A percentile compares a stretch with the other conserved stretches of the same genome.
phyloP scores from a whole-genome alignment of 2,888 invertebrate species.

The Colletes collaris region DNA sequence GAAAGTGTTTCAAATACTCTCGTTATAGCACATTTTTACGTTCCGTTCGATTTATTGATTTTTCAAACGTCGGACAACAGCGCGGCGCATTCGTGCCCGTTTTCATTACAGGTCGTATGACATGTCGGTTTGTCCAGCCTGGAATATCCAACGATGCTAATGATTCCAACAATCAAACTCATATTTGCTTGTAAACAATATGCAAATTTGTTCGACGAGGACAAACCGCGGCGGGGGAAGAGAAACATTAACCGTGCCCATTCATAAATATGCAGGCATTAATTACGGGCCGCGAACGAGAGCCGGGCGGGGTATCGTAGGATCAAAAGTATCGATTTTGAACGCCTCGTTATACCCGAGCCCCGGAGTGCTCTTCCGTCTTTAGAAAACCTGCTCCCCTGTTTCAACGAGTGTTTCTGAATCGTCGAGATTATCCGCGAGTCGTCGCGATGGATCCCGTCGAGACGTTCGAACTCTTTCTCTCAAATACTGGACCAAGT shows the following conservation, averaged over 20 bases:
- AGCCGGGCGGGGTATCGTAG: background rate
- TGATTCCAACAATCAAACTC: slow-evolving; percentile 53
- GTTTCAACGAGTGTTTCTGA: background rate
- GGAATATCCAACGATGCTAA: slow-evolving; percentile 36
- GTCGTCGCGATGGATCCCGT: slow-evolving; percentile 29
- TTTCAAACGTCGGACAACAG: background rate
- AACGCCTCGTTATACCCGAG: slow-evolving; percentile 26
- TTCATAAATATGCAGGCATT: slow-evolving; percentile 51
- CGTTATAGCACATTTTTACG: background rate
- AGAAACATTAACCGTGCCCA: slow-evolving; percentile 43
- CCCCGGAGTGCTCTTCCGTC: slow-evolving; percentile 24
- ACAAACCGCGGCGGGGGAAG: slow-evolving; percentile 1
- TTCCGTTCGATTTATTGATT: background rate
- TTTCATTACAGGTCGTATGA: background rate
- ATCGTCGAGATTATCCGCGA: slow-evolving; percentile 43
- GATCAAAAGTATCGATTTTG: slow-evolving; percentile 44
- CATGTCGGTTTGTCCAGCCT: slow-evolving; percentile 21
- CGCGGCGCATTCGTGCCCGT: background rate
- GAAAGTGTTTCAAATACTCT: too few relatives aligned
- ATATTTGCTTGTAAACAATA: slow-evolving; percentile 55
- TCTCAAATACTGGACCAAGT: slow-evolving; percentile 12
- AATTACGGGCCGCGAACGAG: slow-evolving; percentile 48
- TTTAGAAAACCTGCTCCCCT: slow-evolving; percentile 4
- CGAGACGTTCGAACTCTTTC: slow-evolving; percentile 32
- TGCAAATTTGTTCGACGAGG: slow-evolving; percentile 31